Base-by-base conservation (phyloP, 2,113 vertebrate genomes). In the Oophaga pumilio region DNA sequence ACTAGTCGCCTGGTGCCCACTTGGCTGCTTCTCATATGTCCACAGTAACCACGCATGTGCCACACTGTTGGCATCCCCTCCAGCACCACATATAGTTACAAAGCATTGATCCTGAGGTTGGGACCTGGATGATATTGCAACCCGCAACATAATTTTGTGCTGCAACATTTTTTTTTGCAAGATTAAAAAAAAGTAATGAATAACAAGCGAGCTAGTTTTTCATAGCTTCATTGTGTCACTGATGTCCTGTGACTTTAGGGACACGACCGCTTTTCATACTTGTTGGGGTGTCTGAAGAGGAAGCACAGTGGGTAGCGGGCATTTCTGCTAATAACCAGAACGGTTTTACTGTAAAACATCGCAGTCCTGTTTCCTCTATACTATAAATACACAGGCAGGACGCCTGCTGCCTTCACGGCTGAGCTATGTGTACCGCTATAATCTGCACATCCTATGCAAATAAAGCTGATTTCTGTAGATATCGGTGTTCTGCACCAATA, bases 381-480 rank as follows among this genome's bases (percentile, higher is more conserved):
- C 78, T 81, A 81, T 60, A 81, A 81, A 81, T 81, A 81, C 57
- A 15, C 33, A 15, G 22, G 26, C 57, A 22, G 15, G 6, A 76
- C 17, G n/a, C n/a, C 10, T 76, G 17, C 10, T 17, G 28, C 11
- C 1, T 73, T 33, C 15, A 73, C 69, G 8, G 69, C 14, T n/a
- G n/a, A n/a, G n/a, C n/a, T n/a, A n/a, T n/a, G n/a, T n/a, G n/a
- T n/a, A n/a, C n/a, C n/a, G n/a, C n/a, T 73, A 43, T 43, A 43
- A 43, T 43, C 33, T 43, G 33, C 33, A 43, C 33, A 43, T 26
- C 68, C 68, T 33, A 0, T 71, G 2, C 62, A 56, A 56, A 56
- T 56, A 56, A 56, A 13, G 53, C 12, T 56, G 0, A 8, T 56
- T 56, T 13, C 53, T 56, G 53, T 56, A 56, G 12, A 56, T 56